Percentiles rank a stretch among this genome's conserved stretches.
Conservation (phyloP, 2,797 vertebrate species). For the Hydrophis major region DNA sequence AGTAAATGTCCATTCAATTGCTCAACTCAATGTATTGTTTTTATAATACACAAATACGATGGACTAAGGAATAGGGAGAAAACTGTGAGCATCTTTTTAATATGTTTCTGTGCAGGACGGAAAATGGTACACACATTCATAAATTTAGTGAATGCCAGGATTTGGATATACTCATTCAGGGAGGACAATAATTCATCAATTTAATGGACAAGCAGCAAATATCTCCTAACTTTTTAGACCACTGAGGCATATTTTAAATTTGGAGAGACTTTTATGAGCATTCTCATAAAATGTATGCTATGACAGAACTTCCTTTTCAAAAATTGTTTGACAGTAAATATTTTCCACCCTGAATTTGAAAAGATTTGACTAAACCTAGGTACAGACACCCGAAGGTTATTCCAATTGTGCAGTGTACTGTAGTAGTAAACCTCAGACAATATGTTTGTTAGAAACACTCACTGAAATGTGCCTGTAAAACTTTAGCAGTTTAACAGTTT, state of each 20-base stretch:
- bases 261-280: neutral
- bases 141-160: neutral
- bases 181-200: neutral
- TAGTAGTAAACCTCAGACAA: neutral
- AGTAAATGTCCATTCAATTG: neutral
- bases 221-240: neutral
- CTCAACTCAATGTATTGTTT: neutral
- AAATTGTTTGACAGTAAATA: neutral
- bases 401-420: neutral
- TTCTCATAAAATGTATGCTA: neutral
- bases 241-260: neutral
- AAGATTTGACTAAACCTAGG: neutral
- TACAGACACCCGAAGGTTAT: neutral
- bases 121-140: neutral
- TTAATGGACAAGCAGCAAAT: neutral
- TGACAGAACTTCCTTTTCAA: neutral
- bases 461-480: neutral
- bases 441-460: neutral
- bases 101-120: neutral
- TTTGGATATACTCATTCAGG: neutral
- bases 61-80: neutral
- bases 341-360: neutral
- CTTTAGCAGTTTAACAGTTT: neutral
- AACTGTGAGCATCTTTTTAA: neutral
- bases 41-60: neutral